A percentile compares a stretch with the other conserved stretches of the same genome.
Evolutionary conservation across 2,113 vertebrate genomes (phyloP).

Genomic region (Morphnarchus princeps): DNA sequence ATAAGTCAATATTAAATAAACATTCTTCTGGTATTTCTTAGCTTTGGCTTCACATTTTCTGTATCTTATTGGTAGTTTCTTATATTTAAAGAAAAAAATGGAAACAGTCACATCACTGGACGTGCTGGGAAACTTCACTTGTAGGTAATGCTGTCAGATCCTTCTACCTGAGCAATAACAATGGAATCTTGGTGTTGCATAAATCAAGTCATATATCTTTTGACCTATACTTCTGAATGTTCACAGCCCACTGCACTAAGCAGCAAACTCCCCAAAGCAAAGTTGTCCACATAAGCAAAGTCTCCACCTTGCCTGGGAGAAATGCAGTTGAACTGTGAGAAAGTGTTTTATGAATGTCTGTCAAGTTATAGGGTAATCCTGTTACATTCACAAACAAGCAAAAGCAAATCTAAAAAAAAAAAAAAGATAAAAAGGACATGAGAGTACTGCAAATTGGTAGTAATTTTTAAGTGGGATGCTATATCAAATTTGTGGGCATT

Average conservation of each 20-base stretch:
- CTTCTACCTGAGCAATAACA: neutral
- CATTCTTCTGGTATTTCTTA: neutral
- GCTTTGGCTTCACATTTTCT: neutral
- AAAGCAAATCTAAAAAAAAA: neutral
- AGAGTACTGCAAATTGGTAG: neutral
- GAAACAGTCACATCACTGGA: neutral
- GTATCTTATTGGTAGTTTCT: fast-evolving
- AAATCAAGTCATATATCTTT: neutral
- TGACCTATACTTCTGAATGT: neutral
- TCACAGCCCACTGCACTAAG: neutral
- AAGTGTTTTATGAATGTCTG: neutral
- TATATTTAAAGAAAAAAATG: neutral
- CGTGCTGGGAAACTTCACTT: neutral
- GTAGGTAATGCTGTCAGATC: neutral
- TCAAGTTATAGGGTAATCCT: neutral
- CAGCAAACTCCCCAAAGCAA: neutral
- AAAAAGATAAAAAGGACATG: neutral
- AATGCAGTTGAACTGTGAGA: neutral
- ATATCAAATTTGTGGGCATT: neutral
- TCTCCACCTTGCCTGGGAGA: neutral
- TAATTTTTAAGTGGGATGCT: neutral
- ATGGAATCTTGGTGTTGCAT: neutral
- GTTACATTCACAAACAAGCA: neutral
- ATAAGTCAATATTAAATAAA: neutral
- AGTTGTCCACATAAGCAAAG: neutral